These are phyloP conservation scores for Caranx ignobilis DNA, from an alignment of 2,113 vertebrate species.

Conservation along the genomic window DNA sequence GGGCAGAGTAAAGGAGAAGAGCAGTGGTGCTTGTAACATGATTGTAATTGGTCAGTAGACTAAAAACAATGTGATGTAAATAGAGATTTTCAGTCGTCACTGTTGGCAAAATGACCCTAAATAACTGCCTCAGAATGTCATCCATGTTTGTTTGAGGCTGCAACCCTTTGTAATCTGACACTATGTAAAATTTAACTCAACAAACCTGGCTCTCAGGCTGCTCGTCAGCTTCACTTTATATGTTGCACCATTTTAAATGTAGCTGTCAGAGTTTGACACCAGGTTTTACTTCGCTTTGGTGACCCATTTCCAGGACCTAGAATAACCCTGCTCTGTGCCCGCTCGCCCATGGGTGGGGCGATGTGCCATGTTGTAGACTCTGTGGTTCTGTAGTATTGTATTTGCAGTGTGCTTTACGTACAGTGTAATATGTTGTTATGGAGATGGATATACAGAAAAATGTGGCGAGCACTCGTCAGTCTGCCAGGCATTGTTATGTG, in stretches of 20 bases:
- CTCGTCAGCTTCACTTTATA: background rate
- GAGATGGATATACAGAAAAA: constrained; percentile 36
- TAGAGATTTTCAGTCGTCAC: background rate
- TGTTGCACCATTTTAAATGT: constrained; percentile 5
- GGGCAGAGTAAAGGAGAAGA: background rate
- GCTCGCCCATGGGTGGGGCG: constrained; percentile 62
- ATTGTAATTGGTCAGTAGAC: background rate
- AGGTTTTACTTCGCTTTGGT: constrained; percentile 27
- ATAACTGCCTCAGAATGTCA: background rate
- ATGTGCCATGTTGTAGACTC: constrained; percentile 28
- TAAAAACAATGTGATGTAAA: constrained; percentile 7
- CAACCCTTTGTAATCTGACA: background rate
- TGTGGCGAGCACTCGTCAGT: background rate
- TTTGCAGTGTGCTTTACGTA: constrained; percentile 38
- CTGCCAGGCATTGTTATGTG: constrained; percentile 12
- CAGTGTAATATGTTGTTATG: constrained; percentile 47
- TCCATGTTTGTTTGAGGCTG: background rate
- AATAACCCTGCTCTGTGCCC: constrained; percentile 43
- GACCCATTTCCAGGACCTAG: constrained; percentile 38
- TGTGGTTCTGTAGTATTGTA: constrained; percentile 57
- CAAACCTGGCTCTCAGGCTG: background rate
- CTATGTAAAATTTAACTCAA: background rate
- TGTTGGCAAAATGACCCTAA: background rate
- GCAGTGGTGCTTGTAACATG: background rate
- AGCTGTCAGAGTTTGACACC: constrained; percentile 19